Evolutionary conservation across 2,113 vertebrate genomes (phyloP), one percentile per base, ranked within the genome.

Genomic region (Trogon melanurus): DNA sequence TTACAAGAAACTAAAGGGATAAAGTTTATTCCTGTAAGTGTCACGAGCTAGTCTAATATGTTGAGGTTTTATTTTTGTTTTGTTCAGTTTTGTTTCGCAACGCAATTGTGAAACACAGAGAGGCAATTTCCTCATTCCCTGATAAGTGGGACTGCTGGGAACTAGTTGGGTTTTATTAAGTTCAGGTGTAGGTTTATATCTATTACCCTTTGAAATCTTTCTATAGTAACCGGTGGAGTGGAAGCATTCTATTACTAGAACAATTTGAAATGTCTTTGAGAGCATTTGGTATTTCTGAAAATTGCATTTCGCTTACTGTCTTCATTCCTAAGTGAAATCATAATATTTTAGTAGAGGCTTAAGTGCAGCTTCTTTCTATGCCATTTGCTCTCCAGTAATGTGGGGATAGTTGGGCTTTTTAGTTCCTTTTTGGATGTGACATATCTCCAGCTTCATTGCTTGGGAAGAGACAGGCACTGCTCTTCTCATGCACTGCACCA

Each of bases 401-500:
- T 0, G 3, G 26, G 48, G 6, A 23, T 67, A 56, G 44, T 47
- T 16, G 20, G 30, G 51, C 11, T 13, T 91, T 70, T 79, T 16
- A 36, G n/a, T 87, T 12, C 6, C n/a, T 34, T 54, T 36, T 87
- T 32, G 12, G 8, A 14, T 47, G 11, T 45, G 62, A 75, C 29
- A 62, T 64, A 60, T 60, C 20, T 29, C 17, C 23, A 57, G 23
- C 2, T 78, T 53, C 32, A 16, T 58, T 47, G 11, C 29, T 51
- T 0, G 1, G 45, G n/a, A 71, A 62, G 21, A 84, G 30, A 7
- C 26, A 30, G 38, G 13, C 7, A 9, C 25, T 21, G 8, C 22
- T 72, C 3, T 5, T 19, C 19, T 78, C 62, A 56, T 0, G 0
- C 13, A 4, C 2, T 60, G 27, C 1, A 1, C n/a, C 51, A 76